Evolutionary conservation across 2,888 invertebrate genomes (phyloP), one percentile per base, ranked within the genome.

Genomic region (Aplocera efformata): DNA sequence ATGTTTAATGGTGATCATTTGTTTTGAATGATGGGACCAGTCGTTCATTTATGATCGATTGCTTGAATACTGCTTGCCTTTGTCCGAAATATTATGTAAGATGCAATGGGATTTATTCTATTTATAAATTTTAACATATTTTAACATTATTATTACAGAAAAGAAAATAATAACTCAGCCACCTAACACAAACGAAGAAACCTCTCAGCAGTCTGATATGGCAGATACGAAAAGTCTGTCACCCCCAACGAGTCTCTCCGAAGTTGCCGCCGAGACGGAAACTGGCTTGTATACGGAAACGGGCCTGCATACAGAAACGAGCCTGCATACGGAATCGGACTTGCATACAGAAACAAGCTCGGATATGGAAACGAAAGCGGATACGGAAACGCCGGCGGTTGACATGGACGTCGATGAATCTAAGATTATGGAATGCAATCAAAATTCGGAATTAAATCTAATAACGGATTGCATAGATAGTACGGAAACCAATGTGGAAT

Each of bases 141-240:
- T n/a, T n/a, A n/a, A n/a, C n/a, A 17, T 17, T 7, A 3, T 4
- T 6, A 17, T 61, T 62, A 13, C 59, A 77, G 78, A 59, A 25
- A 35, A 65, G 22, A 82, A 82, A 66, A 47, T 56, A 13, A 31
- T 57, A 2, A 10, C 65, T 1, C 74, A 69, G 6, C 76, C 79
- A 0, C 79, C 79, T 1, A 76, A 65, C 29, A 73, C 65, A 3
- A 72, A 70, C 0, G 81, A 83, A 32, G 86, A 86, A 1, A 84
- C 72, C 47, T 85, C 85, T 1, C 84, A 80, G 34, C 81, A 79
- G 47, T 84, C 81, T 0, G 85, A 85, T 33, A 61, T 78, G 58
- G 72, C 65, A 1, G 82, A 84, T 10, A 63, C 70, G 0, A 86
- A 85, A 41, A 83, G 80, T 41, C 44, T 76, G 0, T 84, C 83